A percentile compares a stretch with the other conserved stretches of the same genome.
These are phyloP conservation scores for Pongo pygmaeus DNA, from an alignment of 2,113 vertebrate species.

Conservation along the genomic window DNA sequence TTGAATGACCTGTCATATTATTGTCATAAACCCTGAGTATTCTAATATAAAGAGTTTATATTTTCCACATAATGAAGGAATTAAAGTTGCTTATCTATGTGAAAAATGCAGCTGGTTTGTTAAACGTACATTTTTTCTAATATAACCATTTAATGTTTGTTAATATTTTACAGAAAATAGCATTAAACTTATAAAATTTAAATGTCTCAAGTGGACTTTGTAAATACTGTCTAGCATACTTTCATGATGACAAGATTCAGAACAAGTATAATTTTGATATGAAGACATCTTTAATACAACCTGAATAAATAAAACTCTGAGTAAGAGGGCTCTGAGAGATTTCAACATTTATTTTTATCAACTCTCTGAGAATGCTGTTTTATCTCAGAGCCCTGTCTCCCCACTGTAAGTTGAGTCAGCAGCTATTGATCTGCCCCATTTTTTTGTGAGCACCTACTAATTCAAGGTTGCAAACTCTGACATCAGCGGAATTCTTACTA, in stretches of 20 bases:
- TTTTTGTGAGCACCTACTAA: background rate
- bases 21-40: background rate
- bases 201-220: background rate
- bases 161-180: slow-evolving; percentile 18
- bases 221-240: background rate
- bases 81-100: background rate
- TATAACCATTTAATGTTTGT: background rate
- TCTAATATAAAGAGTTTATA: background rate
- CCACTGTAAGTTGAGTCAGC: background rate
- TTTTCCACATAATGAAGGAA: background rate
- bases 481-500: background rate
- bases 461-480: background rate
- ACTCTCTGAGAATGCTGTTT: background rate
- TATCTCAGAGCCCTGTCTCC: background rate
- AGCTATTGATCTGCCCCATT: background rate
- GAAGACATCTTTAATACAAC: background rate
- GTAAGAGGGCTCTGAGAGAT: background rate
- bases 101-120: background rate
- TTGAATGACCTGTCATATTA: background rate
- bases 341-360: background rate
- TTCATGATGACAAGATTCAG: background rate
- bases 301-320: background rate
- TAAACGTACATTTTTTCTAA: background rate
- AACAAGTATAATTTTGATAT: background rate
- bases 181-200: background rate